phyloP scores from a whole-genome alignment of 2,888 invertebrate species.

The Gerris lacustris region DNA sequence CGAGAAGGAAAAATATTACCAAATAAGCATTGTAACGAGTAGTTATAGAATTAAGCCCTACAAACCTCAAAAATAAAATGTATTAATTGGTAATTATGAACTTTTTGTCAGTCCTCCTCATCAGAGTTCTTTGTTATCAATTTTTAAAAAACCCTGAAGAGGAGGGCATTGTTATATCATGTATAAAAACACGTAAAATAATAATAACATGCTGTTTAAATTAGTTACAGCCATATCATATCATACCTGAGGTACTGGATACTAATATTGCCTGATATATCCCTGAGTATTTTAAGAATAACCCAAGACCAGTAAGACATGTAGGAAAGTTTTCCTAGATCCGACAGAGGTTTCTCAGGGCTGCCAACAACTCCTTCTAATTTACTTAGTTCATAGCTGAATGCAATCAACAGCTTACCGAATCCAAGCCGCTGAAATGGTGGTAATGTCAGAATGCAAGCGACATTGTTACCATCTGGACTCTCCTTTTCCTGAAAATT shows the following conservation, averaged over 20 bases:
- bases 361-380: slow-evolving; percentile 89
- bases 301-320: slow-evolving; percentile 97
- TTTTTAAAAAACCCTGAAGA: too few species aligned
- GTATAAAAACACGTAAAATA: too few species aligned
- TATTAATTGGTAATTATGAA: too few species aligned
- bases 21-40: too few species aligned
- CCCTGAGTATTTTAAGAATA: slow-evolving; percentile 75
- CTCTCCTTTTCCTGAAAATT: slow-evolving; percentile 74
- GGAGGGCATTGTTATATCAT: too few species aligned
- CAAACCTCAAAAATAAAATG: too few species aligned
- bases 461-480: slow-evolving; percentile 85
- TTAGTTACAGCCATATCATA: slow-evolving; percentile 31
- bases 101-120: too few species aligned
- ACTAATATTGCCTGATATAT: slow-evolving; percentile 69
- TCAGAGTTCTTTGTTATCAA: too few species aligned
- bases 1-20: too few species aligned
- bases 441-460: slow-evolving; percentile 91
- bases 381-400: slow-evolving; percentile 89
- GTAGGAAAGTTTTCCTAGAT: slow-evolving; percentile 88
- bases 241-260: slow-evolving; percentile 74
- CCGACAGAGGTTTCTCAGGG: slow-evolving; percentile 94
- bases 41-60: too few species aligned
- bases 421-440: slow-evolving; percentile 95
- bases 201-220: too few species aligned
- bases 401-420: slow-evolving; percentile 91